phyloP scores from a whole-genome alignment of 2,113 vertebrate genomes.

The Chamaea fasciata region DNA sequence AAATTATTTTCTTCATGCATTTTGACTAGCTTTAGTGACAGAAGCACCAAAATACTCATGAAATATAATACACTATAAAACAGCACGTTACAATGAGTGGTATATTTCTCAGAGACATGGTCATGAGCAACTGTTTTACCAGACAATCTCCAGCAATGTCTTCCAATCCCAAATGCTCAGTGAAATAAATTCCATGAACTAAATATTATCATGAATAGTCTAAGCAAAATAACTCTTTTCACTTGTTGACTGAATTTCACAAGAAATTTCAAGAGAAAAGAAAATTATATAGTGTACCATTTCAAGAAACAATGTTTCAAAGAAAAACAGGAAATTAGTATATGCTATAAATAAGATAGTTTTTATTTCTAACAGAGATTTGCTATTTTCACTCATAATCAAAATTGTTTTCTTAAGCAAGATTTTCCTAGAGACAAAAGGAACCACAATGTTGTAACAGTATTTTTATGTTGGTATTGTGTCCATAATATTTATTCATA shows the following conservation, averaged over 20 bases:
- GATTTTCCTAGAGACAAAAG: background rate
- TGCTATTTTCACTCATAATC: background rate
- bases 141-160: background rate
- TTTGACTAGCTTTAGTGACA: background rate
- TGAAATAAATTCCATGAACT: background rate
- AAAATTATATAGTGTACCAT: background rate
- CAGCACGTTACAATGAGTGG: background rate
- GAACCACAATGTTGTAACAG: background rate
- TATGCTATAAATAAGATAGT: background rate
- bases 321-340: background rate
- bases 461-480: background rate
- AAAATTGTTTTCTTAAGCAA: background rate
- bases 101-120: background rate
- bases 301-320: background rate
- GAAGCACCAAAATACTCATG: background rate
- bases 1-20: background rate
- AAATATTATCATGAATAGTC: background rate
- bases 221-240: background rate
- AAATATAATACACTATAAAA: background rate
- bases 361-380: background rate
- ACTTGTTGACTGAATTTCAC: background rate
- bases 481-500: background rate
- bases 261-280: background rate
- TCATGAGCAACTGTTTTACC: background rate
- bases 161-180: background rate